phyloP scores from a whole-genome alignment of 1,140 invertebrate genomes.

The Drosophila kurseongensis region DNA sequence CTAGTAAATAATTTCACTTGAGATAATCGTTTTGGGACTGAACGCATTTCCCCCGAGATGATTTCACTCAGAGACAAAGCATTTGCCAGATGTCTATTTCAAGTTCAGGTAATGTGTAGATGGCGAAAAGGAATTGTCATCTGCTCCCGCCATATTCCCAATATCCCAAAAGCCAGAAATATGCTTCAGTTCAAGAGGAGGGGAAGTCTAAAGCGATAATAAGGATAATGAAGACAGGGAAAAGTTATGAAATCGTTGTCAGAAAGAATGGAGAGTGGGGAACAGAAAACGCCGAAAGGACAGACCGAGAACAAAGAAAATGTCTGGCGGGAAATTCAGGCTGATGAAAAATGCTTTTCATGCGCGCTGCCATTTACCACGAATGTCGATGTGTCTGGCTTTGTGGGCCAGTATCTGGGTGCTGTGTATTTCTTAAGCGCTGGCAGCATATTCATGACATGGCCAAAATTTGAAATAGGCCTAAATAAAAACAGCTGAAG shows the following conservation, averaged over 20 bases:
- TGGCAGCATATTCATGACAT: constrained; percentile 73
- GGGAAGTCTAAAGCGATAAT: constrained; percentile 75
- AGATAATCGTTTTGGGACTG: constrained; percentile 38
- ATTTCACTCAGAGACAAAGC: constrained; percentile 4
- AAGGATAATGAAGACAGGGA: constrained; percentile 80
- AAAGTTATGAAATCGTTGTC: constrained; percentile 71
- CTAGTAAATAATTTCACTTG: constrained; percentile 46
- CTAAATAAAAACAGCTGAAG: constrained; percentile 53
- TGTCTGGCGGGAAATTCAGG: constrained; percentile 75
- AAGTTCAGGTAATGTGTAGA: constrained; percentile 16
- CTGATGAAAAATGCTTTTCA: constrained; percentile 82
- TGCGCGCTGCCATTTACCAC: constrained; percentile 73
- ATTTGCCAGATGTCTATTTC: constrained; percentile 24
- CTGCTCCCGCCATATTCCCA: constrained; percentile 40
- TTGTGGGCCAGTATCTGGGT: constrained; percentile 23
- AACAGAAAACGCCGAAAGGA: not conserved
- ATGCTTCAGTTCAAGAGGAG: constrained; percentile 46
- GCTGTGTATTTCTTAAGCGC: constrained; percentile 38
- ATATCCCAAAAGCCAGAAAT: constrained; percentile 32
- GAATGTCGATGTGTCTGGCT: constrained; percentile 56
- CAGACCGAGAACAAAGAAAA: constrained; percentile 70
- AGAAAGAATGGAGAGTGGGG: constrained; percentile 37
- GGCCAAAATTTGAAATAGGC: constrained; percentile 73
- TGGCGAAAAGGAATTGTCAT: constrained; percentile 36
- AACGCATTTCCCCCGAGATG: constrained; percentile 21